Base-by-base conservation (phyloP, 2,888 invertebrate species). In the Dinocampus coccinellae region DNA sequence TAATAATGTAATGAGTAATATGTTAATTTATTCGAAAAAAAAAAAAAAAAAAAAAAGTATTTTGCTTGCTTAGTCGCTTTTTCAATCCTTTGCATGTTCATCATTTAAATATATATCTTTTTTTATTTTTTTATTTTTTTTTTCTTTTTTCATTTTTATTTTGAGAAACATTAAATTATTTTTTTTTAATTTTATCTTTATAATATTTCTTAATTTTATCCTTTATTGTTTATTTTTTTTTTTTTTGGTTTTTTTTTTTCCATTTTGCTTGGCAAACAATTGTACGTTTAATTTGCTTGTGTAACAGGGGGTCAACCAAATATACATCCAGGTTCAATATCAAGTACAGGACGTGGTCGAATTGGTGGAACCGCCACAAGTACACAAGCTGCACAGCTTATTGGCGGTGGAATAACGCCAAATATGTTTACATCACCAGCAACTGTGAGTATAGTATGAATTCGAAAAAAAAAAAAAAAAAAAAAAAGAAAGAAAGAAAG, bases 371-470 rank as follows among this genome's bases (percentile, higher is more conserved):
- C 90, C 69, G 90, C 91, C 10, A 91, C 91, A n/a, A 91, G 91
- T 36, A 91, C 91, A 3, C 91, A 91, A 80, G 90, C 90, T 16
- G 90, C 90, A 60, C 91, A 91, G 83, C 87, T 91, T 68, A 92
- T 93, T 75, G 93, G 93, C 61, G 93, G 92, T 74, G 93, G 92
- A 75, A 92, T 93, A 78, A 92, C 93, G 68, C 93, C 93, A 22
- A 91, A 92, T 75, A 89, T 92, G 83, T 92, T 93, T 79, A 88
- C 89, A 6, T 89, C 88, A 39, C 87, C 88, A 55, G 84, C 87
- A 36, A 87, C 87, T 77, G 88, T 88, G 82, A 85, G 87, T 85
- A 82, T 78, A 65, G 64, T n/a, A 53, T 57, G 26, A 36, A 33
- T 16, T 57, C 11, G 10, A 10, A 33, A 53, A 60, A 34, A 24